Percentiles rank a stretch among this genome's conserved stretches.
Conservation (phyloP, 2,888 invertebrate species). For the Sminthurinus aureus region DNA sequence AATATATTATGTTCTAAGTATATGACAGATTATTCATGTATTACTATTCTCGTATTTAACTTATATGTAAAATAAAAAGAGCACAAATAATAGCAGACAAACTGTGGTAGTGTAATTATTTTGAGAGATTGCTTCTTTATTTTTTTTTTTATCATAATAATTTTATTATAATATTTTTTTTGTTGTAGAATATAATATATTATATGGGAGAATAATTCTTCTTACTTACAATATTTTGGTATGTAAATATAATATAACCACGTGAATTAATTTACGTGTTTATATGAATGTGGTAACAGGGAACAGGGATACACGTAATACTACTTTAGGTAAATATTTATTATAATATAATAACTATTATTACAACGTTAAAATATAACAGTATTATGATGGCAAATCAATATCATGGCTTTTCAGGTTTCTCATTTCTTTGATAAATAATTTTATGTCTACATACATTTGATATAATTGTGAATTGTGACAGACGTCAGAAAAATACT, state of each 20-base stretch:
- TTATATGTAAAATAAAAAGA: too few species aligned
- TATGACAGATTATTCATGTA: too few species aligned
- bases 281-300: not conserved
- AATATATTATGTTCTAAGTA: too few species aligned
- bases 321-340: not conserved
- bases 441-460: too few species aligned
- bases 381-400: not conserved
- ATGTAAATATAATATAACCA: not conserved
- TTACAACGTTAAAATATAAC: too few species aligned
- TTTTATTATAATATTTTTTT: too few species aligned
- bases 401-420: not conserved
- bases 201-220: not conserved
- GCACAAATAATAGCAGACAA: too few species aligned
- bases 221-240: not conserved
- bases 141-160: too few species aligned
- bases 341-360: not conserved
- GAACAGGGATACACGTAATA: not conserved
- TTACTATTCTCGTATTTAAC: too few species aligned
- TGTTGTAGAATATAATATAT: too few species aligned
- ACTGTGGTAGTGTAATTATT: too few species aligned
- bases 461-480: not conserved
- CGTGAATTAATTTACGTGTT: not conserved
- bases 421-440: not conserved
- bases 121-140: too few species aligned
- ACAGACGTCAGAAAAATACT: not conserved